These are phyloP conservation scores for Microhierax caerulescens DNA, from an alignment of 2,797 vertebrate species.

Conservation along the genomic window DNA sequence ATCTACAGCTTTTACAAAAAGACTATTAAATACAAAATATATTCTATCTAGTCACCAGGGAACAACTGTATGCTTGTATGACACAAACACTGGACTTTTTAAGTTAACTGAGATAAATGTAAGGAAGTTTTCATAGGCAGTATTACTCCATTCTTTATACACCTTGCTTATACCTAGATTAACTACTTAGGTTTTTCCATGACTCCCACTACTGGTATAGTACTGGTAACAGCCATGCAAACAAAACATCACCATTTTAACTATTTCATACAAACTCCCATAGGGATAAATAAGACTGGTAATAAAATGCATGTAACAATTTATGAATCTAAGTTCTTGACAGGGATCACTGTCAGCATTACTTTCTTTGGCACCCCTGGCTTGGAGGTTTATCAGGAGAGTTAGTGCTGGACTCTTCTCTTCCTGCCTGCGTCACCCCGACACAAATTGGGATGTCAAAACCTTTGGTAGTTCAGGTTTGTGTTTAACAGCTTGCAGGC, in stretches of 20 bases:
- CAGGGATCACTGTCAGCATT: background rate
- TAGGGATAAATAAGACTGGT: background rate
- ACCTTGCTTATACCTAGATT: background rate
- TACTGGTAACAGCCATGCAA: background rate
- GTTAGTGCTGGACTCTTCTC: background rate
- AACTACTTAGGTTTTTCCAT: background rate
- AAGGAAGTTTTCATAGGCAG: background rate
- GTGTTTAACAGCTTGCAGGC: background rate
- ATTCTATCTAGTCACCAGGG: background rate
- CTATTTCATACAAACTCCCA: background rate
- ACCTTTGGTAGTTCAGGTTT: background rate
- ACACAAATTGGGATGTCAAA: rapidly evolving
- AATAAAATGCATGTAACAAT: background rate
- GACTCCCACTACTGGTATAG: background rate
- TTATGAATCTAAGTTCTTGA: background rate
- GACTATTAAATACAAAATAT: background rate
- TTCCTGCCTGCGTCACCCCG: background rate
- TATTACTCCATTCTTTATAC: background rate
- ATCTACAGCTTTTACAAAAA: background rate
- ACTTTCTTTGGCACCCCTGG: background rate
- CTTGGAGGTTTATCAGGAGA: background rate
- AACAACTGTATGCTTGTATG: background rate
- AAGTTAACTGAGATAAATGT: background rate
- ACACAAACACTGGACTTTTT: background rate
- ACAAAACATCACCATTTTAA: background rate